Conservation (phyloP, 2,888 invertebrate genomes). For the Fragum fragum region DNA sequence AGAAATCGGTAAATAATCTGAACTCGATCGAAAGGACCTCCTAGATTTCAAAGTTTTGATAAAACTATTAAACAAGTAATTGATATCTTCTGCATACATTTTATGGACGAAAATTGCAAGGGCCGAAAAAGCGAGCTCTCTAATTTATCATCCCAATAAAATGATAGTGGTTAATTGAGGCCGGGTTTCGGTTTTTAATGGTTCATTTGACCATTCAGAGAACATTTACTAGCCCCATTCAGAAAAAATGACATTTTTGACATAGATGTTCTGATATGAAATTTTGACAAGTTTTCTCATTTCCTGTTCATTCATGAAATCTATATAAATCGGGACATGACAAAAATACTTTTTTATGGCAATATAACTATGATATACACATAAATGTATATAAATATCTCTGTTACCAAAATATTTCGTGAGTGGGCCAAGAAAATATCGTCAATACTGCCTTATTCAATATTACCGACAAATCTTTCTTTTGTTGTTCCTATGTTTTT, state of each 20-base stretch:
- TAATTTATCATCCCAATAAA: slow-evolving; percentile 30
- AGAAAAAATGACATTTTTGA: slow-evolving; percentile 59
- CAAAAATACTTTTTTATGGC: background rate
- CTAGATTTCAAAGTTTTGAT: slow-evolving; percentile 55
- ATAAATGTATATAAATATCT: too few relatives aligned
- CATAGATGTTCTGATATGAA: slow-evolving; percentile 34
- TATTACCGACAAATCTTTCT: too few relatives aligned
- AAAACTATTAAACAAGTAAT: slow-evolving; percentile 56
- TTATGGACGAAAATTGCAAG: slow-evolving; percentile 58
- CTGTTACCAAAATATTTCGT: too few relatives aligned
- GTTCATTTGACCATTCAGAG: slow-evolving; percentile 33
- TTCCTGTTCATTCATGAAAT: slow-evolving; percentile 35
- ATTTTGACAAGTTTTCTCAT: slow-evolving; percentile 25
- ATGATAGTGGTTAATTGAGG: slow-evolving; percentile 45
- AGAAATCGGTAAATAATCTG: slow-evolving; percentile 7
- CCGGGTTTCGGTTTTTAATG: slow-evolving; percentile 52
- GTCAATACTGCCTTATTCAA: too few relatives aligned
- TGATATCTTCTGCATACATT: slow-evolving; percentile 55
- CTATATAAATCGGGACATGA: background rate
- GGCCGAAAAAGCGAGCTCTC: slow-evolving; percentile 14
- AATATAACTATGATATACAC: too few relatives aligned
- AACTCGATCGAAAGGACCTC: slow-evolving; percentile 33
- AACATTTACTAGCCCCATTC: slow-evolving; percentile 45
- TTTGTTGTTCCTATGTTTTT: too few relatives aligned
- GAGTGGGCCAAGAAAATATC: too few relatives aligned